Evolutionary conservation across 2,888 invertebrate species (phyloP).

Genomic region (Folsomia candida): DNA sequence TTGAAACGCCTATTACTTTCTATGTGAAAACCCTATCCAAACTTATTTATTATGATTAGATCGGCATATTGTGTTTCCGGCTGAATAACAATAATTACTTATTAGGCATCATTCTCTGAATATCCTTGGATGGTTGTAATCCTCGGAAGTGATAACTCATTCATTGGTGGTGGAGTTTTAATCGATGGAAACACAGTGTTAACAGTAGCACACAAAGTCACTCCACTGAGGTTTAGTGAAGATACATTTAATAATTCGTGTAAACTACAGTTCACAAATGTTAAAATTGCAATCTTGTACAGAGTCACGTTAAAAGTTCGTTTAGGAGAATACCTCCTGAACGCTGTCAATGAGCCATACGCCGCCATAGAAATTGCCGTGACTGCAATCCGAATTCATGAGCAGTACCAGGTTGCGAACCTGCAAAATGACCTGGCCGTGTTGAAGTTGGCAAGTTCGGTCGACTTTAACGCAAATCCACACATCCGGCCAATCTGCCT

Average conservation of each 20-base stretch:
- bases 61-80: no score
- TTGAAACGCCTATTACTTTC: no score
- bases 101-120: conserved; percentile 64
- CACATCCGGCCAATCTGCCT: conserved; percentile 60
- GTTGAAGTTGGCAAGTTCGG: conserved; percentile 61
- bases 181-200: conserved; percentile 66
- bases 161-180: conserved; percentile 64
- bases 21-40: no score
- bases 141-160: conserved; percentile 61
- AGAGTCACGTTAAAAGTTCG: conserved; percentile 61
- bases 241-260: no score
- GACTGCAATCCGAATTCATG: conserved; percentile 62
- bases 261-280: no score
- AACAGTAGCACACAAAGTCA: conserved; percentile 72
- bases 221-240: not conserved
- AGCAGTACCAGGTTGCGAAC: conserved; percentile 68
- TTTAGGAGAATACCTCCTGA: conserved; percentile 73
- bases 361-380: conserved; percentile 65
- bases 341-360: conserved; percentile 63
- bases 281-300: not conserved
- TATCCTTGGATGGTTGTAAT: conserved; percentile 70
- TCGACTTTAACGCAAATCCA: conserved; percentile 53
- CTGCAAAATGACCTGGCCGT: conserved; percentile 79
- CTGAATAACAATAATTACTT: no score
- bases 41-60: no score